Base-by-base conservation (phyloP, 1,140 invertebrate genomes). In the Drosophila ananassae region DNA sequence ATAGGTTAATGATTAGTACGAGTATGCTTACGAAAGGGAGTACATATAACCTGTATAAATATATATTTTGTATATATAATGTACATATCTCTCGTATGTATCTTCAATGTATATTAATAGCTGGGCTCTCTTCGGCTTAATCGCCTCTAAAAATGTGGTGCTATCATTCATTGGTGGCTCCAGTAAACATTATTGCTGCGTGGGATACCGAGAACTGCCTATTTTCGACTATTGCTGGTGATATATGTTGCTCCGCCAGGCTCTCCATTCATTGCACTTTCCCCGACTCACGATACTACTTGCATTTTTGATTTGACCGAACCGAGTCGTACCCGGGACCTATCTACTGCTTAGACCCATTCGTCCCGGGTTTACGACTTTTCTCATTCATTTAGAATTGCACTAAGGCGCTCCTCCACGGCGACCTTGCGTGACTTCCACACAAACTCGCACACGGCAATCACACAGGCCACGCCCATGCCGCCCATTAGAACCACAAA, bases 401-500 rank as follows among this genome's bases (percentile, higher is more conserved):
- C 90, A 68, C 95, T 95, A 92, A 97, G 96, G 94, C 96, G 94
- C 93, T 98, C 96, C 92, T 97, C 96, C 24, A 97, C 95, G 34
- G 97, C 96, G n/a, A 97, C 95, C 92, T 98, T 97, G 81, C 97
- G 93, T 47, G 96, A 97, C 92, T 98, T 98, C 97, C 97, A 98
- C 9, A 98, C 95, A 92, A 98, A 98, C 92, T 98, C 98, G 90
- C 97, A 96, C 17, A 98, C 96, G 7, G 96, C 96, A 68, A 97
- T 96, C 59, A 97, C 95, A 87, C 96, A 97, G 3, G 97, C 97
- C 21, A 97, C 95, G 7, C 96, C 96, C 95, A 97, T 97, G 8
- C 97, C 97, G 32, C 96, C 97, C 94, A 98, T 96, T 17, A 99
- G 94, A 0, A 99, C 97, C 0, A 99, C 97, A 92, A 99, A 99